Conservation (phyloP, 2,113 vertebrate species). For the Campylomormyrus numenius region DNA sequence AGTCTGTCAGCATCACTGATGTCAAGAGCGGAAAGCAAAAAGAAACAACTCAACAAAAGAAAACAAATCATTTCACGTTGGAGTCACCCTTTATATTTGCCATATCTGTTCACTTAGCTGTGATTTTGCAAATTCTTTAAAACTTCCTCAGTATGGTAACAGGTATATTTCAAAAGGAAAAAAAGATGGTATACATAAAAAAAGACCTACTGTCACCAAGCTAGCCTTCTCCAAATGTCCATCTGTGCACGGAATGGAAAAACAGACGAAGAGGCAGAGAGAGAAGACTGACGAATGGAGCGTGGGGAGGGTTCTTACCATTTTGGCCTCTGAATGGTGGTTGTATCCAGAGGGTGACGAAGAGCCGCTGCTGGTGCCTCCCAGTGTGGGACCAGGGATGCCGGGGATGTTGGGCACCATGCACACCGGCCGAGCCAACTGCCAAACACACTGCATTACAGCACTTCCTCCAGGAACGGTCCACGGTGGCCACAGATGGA, state of each 20-base stretch:
- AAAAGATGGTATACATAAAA: background rate
- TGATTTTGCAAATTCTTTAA: background rate
- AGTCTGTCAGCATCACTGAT: background rate
- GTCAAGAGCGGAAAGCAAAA: background rate
- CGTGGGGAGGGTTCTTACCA: constrained; percentile 67
- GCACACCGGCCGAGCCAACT: constrained; percentile 85
- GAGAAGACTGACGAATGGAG: background rate
- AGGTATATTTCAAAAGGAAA: background rate
- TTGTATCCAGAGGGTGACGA: constrained; percentile 83
- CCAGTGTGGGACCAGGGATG: constrained; percentile 87
- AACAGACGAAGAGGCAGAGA: constrained; percentile 11
- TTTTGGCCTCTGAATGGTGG: constrained; percentile 83
- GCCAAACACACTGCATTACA: background rate
- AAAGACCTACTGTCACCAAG: background rate
- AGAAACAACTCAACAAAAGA: background rate
- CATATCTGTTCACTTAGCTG: background rate
- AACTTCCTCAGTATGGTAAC: background rate
- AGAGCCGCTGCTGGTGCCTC: constrained; percentile 76
- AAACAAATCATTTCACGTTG: background rate
- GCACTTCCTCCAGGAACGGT: background rate
- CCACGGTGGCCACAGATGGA: background rate
- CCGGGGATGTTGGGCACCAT: constrained; percentile 96
- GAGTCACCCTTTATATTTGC: background rate
- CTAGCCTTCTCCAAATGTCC: background rate
- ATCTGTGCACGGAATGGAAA: background rate